Evolutionary conservation across 2,113 vertebrate species (phyloP), one percentile per base, ranked within the genome.

Genomic region (Empidonax alnorum): DNA sequence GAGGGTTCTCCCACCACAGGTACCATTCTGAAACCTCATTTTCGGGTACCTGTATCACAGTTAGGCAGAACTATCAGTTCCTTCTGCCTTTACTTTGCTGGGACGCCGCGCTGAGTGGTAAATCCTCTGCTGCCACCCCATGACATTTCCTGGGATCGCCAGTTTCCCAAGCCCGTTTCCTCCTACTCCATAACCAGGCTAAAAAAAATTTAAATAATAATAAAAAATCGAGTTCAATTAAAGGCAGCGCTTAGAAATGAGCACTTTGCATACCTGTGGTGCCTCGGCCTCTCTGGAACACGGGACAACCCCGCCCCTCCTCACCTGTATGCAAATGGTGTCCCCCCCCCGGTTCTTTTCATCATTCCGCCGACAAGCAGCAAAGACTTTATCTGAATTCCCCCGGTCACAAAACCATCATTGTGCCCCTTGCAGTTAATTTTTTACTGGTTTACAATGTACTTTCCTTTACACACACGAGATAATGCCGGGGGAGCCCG

Each of bases 261-360:
- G 90, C 55, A 58, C 81, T 84, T 84, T 21, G 74, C 83, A 94
- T 98, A 96, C 96, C 96, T 96, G 95, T 30, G 86, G 67, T 95
- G 91, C 66, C 85, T 84, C 50, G 42, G 53, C 55, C 69, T 53
- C 55, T n/a, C 44, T 17, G 56, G 49, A 88, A 53, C 84, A 89
- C 3, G 19, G 67, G 87, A 42, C 87, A 76, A 63, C 12, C 1
- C 56, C 28, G 1, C 79, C 82, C 78, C 73, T 63, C 76, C 23
- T 97, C 98, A 98, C 98, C 97, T 98, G 97, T 98, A 98, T 98
- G 98, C 97, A 98, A 98, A 98, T 97, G 12, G 35, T 13, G n/a
- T n/a, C n/a, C n/a, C n/a, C n/a, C 39, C 68, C 50, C 53, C 63
- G 10, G 35, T 76, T 93, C 84, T 93, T 96, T 97, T 96, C 77